These are phyloP conservation scores for Pagetopsis macropterus DNA, from an alignment of 2,797 vertebrate species.

Conservation along the genomic window DNA sequence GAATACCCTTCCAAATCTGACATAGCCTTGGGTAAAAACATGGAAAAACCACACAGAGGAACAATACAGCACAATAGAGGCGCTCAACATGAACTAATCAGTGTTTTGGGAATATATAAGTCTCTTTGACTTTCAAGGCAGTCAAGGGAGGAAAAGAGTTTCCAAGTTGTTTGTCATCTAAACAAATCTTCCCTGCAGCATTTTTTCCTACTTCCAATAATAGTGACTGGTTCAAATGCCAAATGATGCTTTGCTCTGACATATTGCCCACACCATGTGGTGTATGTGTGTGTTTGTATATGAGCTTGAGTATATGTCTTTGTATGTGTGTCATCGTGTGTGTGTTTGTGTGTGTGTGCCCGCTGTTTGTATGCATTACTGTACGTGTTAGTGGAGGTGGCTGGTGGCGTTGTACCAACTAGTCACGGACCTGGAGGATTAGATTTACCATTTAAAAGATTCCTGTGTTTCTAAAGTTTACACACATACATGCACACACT, in stretches of 20 bases:
- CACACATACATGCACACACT: slow-evolving; percentile 75
- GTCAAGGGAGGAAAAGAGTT: slow-evolving; percentile 73
- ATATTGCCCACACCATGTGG: slow-evolving; percentile 87
- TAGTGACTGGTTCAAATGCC: slow-evolving; percentile 86
- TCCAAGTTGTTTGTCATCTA: slow-evolving; percentile 79
- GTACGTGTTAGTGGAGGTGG: slow-evolving; percentile 78
- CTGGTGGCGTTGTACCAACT: slow-evolving; percentile 82
- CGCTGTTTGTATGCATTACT: slow-evolving; percentile 77
- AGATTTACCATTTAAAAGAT: slow-evolving; percentile 86
- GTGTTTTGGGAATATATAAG: slow-evolving; percentile 77
- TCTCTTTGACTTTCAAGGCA: slow-evolving; percentile 79
- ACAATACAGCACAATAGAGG: slow-evolving; percentile 74
- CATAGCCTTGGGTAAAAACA: slow-evolving; percentile 77
- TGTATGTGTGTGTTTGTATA: slow-evolving; percentile 59
- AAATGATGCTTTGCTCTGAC: slow-evolving; percentile 84
- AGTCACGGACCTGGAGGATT: slow-evolving; percentile 83
- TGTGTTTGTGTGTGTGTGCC: slow-evolving; percentile 37
- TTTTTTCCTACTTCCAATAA: slow-evolving; percentile 80
- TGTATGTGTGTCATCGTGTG: slow-evolving; percentile 47
- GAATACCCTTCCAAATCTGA: slow-evolving; percentile 70
- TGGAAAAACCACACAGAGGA: slow-evolving; percentile 66
- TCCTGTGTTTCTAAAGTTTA: slow-evolving; percentile 85
- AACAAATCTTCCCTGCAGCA: slow-evolving; percentile 79
- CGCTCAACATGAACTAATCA: slow-evolving; percentile 81
- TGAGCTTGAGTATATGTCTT: slow-evolving; percentile 53